Evolutionary conservation across 2,888 invertebrate species (phyloP), one percentile per base, ranked within the genome.

Genomic region (Oscheius myriophilus): DNA sequence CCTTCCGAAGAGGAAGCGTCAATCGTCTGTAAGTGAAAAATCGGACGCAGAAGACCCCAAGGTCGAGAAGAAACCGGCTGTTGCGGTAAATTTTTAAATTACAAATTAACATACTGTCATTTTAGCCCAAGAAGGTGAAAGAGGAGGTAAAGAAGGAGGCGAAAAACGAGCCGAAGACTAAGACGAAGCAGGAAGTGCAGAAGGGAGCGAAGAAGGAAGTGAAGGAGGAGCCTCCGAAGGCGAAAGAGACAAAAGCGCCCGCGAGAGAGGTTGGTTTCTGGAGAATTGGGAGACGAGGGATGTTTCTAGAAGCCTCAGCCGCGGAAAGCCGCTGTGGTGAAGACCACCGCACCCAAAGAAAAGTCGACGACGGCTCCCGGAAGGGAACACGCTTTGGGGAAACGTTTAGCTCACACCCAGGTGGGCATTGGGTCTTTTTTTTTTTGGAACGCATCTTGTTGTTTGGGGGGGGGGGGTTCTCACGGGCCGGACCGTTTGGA

Each of bases 361-460:
- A 46, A 16, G 57, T 18, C 43, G 23, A 25, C 58, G n/a, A 18
- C 26, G n/a, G 58, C 45, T n/a, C 33, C 18, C 12, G 46, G 57
- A 18, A 33, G 65, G n/a, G 65, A 55, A 26, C 57, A 33, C 41
- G 65, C 33, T 7, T 43, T 65, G 6, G 65, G 65, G 14, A 65
- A 51, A 18, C 26, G 65, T 9, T 26, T 57, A 6, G 65, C 65
- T 16, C 49, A 45, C 21, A 65, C 65, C 18, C 65, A 65, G 65
- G 65, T 65, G 12, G 23, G 64, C 2, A 14, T 16, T 59, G 4
- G 46, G 33, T 33, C n/a, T n/a, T n/a, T n/a, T n/a, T n/a, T n/a
- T n/a, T n/a, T n/a, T n/a, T n/a, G n/a, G n/a, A n/a, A n/a, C n/a
- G n/a, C n/a, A n/a, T n/a, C n/a, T n/a, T n/a, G n/a, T n/a, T n/a